Percentiles rank a stretch among this genome's conserved stretches.
Conservation (phyloP, 1,140 invertebrate genomes). For the Cyrtorhinus lividipennis region DNA sequence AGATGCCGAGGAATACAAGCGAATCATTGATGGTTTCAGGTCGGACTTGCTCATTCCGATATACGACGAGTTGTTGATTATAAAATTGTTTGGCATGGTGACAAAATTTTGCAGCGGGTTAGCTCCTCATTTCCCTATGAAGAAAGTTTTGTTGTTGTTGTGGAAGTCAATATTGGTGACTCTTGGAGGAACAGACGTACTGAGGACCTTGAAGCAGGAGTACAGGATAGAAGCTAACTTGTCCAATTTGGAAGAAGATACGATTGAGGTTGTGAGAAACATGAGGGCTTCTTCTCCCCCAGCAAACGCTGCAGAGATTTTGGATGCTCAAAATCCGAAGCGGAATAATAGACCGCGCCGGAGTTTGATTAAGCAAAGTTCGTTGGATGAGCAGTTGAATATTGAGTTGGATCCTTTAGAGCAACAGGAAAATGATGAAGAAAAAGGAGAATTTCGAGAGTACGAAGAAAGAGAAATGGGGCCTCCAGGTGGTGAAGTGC, state of each 20-base stretch:
- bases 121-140: slow-evolving; percentile 93
- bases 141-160: slow-evolving; percentile 86
- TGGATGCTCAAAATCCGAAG: slow-evolving; percentile 66
- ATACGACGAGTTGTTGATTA: slow-evolving; percentile 64
- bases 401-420: slow-evolving; percentile 37
- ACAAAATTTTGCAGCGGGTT: slow-evolving; percentile 86
- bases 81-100: slow-evolving; percentile 84
- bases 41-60: slow-evolving; percentile 48
- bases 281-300: slow-evolving; percentile 94
- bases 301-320: slow-evolving; percentile 75
- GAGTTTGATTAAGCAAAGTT: slow-evolving; percentile 84
- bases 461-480: slow-evolving; percentile 34
- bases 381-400: slow-evolving; percentile 68
- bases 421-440: slow-evolving; percentile 30
- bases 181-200: slow-evolving; percentile 70
- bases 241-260: slow-evolving; percentile 71
- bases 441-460: slow-evolving; percentile 26
- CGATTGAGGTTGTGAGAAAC: slow-evolving; percentile 75
- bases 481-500: slow-evolving; percentile 30
- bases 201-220: slow-evolving; percentile 58
- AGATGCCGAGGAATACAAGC: slow-evolving; percentile 47
- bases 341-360: slow-evolving; percentile 48
- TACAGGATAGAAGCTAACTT: slow-evolving; percentile 58
- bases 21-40: slow-evolving; percentile 57
- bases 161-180: slow-evolving; percentile 90